Evolutionary conservation across 1,140 invertebrate genomes (phyloP), one percentile per base, ranked within the genome.

Genomic region (Heliconius melpomene): DNA sequence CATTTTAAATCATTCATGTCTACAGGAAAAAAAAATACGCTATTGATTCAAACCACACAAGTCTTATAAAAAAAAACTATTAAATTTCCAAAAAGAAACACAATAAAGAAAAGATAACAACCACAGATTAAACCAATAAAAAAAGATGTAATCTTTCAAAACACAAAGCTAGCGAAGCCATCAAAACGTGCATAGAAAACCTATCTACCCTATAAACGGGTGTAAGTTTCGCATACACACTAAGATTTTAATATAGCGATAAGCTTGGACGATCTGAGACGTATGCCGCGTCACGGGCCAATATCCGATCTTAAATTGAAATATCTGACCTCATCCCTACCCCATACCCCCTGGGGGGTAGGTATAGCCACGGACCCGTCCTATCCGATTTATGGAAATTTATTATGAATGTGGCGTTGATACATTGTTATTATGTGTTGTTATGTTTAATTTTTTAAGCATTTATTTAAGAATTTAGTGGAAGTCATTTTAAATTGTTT

Each of bases 271-370:
- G 85, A 89, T 89, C 85, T 79, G 75, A 88, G 87, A 90, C 88
- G 87, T 90, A 91, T 90, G 89, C 90, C 87, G 87, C 88, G 86
- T 90, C 90, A 91, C 90, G 89, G 81, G 84, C 90, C 88, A 88
- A 91, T 91, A 91, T 91, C 89, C 90, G 90, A 87, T 82, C 79
- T 84, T 87, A 86, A 86, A 91, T 91, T 91, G 90, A 91, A 91
- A 91, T 91, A 91, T 91, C 89, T 91, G 88, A 90, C 88, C 88
- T 82, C 83, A 77, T 36, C 32, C 32, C 78, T 75, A 46, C 13
- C 76, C 83, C 50, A 16, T 20, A 20, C 18, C 18, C 50, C 1
- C 18, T 46, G 5, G 11, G 40, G 40, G 40, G 40, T 46, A 46
- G 40, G 40, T 46, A 46, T 46, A 46, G 40, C 40, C 40, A 46